phyloP scores from a whole-genome alignment of 2,888 invertebrate species.

The Alsophila aescularia region DNA sequence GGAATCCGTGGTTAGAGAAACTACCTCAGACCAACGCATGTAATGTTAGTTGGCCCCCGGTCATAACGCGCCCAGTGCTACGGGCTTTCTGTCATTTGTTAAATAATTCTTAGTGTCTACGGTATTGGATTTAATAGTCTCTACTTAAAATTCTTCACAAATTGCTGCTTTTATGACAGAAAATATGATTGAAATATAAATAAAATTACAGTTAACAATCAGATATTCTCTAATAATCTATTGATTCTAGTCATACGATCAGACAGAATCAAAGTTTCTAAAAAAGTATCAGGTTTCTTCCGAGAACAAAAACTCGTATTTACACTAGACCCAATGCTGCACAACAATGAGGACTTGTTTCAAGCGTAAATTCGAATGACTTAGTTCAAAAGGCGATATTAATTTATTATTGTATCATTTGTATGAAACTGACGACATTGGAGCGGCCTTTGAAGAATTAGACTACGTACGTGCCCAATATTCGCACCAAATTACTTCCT shows the following conservation, averaged over 20 bases:
- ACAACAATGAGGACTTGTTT: slow-evolving; percentile 54
- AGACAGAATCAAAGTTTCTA: slow-evolving; percentile 41
- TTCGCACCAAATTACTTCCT: slow-evolving; percentile 76
- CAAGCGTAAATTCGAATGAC: slow-evolving; percentile 49
- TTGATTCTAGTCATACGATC: slow-evolving; percentile 34
- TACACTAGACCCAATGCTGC: slow-evolving; percentile 63
- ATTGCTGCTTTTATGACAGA: slow-evolving; percentile 11
- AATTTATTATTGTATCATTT: slow-evolving; percentile 37
- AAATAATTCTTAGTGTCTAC: slow-evolving; percentile 4
- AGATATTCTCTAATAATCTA: slow-evolving; percentile 31
- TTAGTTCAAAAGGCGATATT: slow-evolving; percentile 50
- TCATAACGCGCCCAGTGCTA: slow-evolving; percentile 22
- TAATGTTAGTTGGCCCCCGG: slow-evolving; percentile 43
- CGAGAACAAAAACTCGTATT: slow-evolving; percentile 62
- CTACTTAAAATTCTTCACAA: slow-evolving; percentile 11
- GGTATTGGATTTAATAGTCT: slow-evolving; percentile 17
- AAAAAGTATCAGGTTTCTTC: slow-evolving; percentile 72
- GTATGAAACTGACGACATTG: slow-evolving; percentile 64
- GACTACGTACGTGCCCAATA: slow-evolving; percentile 74
- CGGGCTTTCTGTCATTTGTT: slow-evolving; percentile 17
- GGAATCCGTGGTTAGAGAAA: slow-evolving; percentile 28
- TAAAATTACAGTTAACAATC: slow-evolving; percentile 22
- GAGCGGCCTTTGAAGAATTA: slow-evolving; percentile 67
- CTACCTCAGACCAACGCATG: slow-evolving; percentile 30
- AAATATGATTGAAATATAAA: slow-evolving; percentile 21